Percentiles rank a stretch among this genome's conserved stretches.
Evolutionary conservation across 2,797 vertebrate species (phyloP).

Genomic region (Bryconaethiops microstoma): DNA sequence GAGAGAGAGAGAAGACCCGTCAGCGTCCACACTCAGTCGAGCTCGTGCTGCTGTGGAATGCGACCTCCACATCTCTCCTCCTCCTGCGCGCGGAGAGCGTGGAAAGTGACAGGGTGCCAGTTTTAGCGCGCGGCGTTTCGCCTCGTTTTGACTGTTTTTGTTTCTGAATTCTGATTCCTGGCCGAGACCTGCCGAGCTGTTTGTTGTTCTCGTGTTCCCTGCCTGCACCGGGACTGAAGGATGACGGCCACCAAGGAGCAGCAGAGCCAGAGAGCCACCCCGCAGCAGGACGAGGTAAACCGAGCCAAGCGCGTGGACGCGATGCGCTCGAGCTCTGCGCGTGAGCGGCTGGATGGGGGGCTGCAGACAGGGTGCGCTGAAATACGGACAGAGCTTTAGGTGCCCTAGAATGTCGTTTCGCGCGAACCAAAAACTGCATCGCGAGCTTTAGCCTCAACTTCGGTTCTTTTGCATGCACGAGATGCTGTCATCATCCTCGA

Average conservation of each 20-base stretch:
- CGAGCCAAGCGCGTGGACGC: neutral
- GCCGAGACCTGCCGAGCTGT: neutral
- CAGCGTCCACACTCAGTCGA: conserved; percentile 5
- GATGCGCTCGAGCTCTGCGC: neutral
- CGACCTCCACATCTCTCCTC: conserved; percentile 9
- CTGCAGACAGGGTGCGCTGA: neutral
- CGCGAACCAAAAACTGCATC: neutral
- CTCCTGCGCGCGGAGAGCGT: neutral
- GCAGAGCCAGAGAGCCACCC: conserved; percentile 71
- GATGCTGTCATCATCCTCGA: neutral
- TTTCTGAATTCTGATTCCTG: neutral
- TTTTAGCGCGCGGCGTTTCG: neutral
- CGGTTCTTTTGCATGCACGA: neutral
- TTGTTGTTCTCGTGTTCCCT: too few relatives aligned
- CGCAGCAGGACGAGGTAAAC: conserved; percentile 71
- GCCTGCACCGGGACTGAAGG: conserved; percentile 62
- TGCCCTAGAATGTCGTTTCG: conserved; percentile 12
- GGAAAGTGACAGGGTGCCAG: neutral
- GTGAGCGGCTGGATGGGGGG: too few relatives aligned
- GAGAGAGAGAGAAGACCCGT: neutral
- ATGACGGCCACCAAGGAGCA: conserved; percentile 93
- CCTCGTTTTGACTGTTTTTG: neutral
- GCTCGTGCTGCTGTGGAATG: conserved; percentile 35
- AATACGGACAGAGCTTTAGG: neutral
- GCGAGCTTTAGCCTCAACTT: conserved; percentile 21